These are phyloP conservation scores for Ectemnius continuus DNA, from an alignment of 2,888 invertebrate genomes.

Conservation along the genomic window DNA sequence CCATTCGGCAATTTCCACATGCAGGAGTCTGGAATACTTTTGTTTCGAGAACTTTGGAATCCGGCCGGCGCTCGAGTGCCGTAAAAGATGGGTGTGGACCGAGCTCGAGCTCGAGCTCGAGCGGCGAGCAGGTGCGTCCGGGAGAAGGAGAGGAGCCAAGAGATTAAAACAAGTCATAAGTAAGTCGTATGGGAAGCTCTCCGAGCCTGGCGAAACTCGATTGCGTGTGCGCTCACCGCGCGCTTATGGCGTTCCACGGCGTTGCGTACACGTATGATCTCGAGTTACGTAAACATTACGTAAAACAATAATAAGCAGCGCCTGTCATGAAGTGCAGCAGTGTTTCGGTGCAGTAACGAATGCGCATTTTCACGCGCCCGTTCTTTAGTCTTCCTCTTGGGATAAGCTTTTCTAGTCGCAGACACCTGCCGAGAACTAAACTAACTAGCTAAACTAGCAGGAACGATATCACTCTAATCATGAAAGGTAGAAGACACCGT, in stretches of 20 bases:
- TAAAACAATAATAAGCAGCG: conserved; percentile 71
- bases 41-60: neutral
- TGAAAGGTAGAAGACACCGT: too few species aligned
- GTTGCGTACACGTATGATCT: conserved; percentile 47
- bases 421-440: too few species aligned
- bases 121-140: neutral
- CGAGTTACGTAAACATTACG: conserved; percentile 74
- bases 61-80: neutral
- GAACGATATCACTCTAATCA: too few species aligned
- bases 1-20: neutral
- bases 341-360: neutral
- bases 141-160: conserved; percentile 3
- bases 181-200: too few species aligned
- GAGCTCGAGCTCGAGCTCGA: neutral
- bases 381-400: too few species aligned
- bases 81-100: neutral
- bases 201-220: conserved; percentile 4
- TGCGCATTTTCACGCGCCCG: too few species aligned
- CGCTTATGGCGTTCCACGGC: conserved; percentile 32
- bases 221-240: conserved; percentile 6
- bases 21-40: neutral
- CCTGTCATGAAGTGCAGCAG: conserved; percentile 51
- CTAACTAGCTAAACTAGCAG: too few species aligned
- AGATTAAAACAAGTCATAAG: too few species aligned
- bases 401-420: too few species aligned